phyloP scores from a whole-genome alignment of 2,113 vertebrate genomes.

The Lampris incognitus region DNA sequence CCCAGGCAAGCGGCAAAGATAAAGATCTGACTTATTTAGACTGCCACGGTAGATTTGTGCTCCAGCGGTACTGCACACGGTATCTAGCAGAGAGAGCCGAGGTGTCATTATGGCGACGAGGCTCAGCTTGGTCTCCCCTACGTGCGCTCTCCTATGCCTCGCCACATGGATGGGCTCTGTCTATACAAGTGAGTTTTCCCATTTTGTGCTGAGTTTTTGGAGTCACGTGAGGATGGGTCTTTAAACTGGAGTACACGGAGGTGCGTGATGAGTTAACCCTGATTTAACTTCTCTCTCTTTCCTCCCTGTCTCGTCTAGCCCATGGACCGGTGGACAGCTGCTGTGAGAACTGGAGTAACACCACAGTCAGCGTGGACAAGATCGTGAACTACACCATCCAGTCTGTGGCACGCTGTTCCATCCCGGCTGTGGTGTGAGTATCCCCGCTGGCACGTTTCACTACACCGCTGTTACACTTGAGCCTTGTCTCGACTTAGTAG shows the following conservation, averaged over 20 bases:
- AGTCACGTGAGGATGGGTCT: background rate
- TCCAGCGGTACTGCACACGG: background rate
- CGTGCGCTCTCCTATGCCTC: constrained; percentile 45
- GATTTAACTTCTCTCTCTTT: background rate
- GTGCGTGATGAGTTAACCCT: background rate
- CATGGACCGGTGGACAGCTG: constrained; percentile 17
- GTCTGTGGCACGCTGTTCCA: constrained; percentile 29
- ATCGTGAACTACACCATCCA: constrained; percentile 63
- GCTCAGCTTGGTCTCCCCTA: constrained; percentile 3
- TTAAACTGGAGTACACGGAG: background rate
- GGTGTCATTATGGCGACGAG: constrained; percentile 45
- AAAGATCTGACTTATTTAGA: background rate
- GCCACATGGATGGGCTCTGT: constrained; percentile 30
- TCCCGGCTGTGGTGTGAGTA: constrained; percentile 67
- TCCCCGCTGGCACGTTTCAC: background rate
- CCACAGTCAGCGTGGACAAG: rapidly evolving
- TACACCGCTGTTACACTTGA: background rate
- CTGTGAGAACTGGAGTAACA: rapidly evolving
- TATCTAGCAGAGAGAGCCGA: background rate
- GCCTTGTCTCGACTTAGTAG: background rate
- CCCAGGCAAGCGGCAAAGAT: background rate
- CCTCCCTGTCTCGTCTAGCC: constrained; percentile 47
- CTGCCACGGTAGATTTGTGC: background rate
- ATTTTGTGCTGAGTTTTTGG: background rate
- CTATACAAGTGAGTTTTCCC: constrained; percentile 61